phyloP scores from a whole-genome alignment of 1,140 invertebrate genomes.

The Cotesia chilonis region DNA sequence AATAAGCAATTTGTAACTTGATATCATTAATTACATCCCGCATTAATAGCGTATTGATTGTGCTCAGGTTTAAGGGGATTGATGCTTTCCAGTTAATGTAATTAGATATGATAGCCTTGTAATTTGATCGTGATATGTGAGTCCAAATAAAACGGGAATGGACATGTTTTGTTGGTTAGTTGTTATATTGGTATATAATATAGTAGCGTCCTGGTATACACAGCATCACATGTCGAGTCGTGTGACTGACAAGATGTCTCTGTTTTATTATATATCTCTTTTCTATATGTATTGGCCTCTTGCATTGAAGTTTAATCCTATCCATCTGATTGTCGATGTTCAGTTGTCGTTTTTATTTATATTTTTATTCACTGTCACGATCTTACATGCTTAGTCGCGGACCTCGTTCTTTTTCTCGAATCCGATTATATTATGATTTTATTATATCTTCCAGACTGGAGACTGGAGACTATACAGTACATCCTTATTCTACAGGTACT shows the following conservation, averaged over 20 bases:
- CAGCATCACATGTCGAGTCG: conserved; percentile 32
- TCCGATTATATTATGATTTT: not conserved
- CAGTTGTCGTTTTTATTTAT: no score
- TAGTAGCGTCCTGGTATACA: conserved; percentile 27
- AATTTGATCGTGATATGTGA: not conserved
- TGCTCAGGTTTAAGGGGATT: not conserved
- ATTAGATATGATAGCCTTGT: not conserved
- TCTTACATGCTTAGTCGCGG: no score
- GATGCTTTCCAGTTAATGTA: not conserved
- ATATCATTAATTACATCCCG: conserved; percentile 14
- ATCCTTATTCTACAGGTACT: conserved; percentile 23
- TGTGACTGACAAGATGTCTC: conserved; percentile 50
- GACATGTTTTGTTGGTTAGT: no score
- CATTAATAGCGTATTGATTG: not conserved
- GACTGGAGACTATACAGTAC: not conserved
- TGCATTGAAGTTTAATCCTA: no score
- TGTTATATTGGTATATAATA: not conserved
- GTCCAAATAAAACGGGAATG: not conserved
- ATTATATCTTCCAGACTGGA: not conserved
- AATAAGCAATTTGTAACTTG: conserved; percentile 11
- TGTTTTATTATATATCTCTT: conserved; percentile 35
- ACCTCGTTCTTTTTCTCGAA: no score
- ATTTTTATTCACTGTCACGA: no score
- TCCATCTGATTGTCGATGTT: no score
- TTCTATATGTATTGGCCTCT: not conserved